phyloP scores from a whole-genome alignment of 2,113 vertebrate species.

The Larimichthys polyactis region DNA sequence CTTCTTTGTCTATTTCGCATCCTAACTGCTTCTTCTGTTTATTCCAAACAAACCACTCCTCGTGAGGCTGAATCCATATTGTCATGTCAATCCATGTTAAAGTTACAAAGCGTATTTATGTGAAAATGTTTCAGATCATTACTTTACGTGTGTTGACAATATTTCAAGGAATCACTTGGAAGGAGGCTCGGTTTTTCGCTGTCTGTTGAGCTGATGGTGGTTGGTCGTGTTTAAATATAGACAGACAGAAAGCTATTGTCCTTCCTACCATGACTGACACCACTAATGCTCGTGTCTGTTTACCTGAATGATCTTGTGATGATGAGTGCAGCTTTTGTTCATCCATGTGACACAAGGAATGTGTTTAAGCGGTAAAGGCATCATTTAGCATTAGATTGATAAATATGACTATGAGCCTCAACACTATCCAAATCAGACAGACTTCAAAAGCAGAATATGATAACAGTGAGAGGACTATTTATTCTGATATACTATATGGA shows the following conservation, averaged over 20 bases:
- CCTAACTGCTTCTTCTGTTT: background rate
- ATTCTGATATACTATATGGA: background rate
- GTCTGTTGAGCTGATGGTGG: constrained; percentile 16
- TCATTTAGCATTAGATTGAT: constrained; percentile 16
- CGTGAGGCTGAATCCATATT: background rate
- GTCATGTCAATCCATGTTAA: constrained; percentile 21
- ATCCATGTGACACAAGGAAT: constrained; percentile 8
- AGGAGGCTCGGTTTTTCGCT: constrained; percentile 5
- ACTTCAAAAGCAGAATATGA: constrained; percentile 5
- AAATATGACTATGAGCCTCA: constrained; percentile 10
- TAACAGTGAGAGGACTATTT: background rate
- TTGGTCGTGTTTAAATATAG: background rate
- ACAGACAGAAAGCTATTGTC: constrained; percentile 32
- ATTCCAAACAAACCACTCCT: constrained; percentile 18
- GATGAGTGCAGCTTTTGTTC: constrained; percentile 10
- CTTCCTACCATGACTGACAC: constrained; percentile 29
- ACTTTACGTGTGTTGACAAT: background rate
- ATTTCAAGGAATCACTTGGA: background rate
- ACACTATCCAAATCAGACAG: background rate
- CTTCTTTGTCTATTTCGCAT: constrained; percentile 1
- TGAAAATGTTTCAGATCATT: background rate
- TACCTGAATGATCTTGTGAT: constrained; percentile 8
- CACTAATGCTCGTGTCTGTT: constrained; percentile 6
- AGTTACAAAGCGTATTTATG: constrained; percentile 14
- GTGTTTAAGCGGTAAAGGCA: background rate